A percentile compares a stretch with the other conserved stretches of the same genome.
These are phyloP conservation scores for Enoplolaimus lenunculus DNA, from an alignment of 2,888 invertebrate species.

Conservation along the genomic window DNA sequence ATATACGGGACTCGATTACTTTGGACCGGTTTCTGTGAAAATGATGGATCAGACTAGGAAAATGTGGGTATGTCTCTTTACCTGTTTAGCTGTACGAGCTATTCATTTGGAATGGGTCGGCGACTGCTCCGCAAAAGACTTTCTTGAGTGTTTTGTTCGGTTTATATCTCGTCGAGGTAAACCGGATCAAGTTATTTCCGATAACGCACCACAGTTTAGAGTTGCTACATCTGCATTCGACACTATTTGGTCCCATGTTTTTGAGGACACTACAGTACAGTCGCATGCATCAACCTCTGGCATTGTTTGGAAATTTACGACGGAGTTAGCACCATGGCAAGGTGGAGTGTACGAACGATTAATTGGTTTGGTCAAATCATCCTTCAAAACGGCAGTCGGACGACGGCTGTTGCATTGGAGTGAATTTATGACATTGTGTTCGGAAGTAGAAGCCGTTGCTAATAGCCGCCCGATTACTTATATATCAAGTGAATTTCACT, in stretches of 20 bases:
- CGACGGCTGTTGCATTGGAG: neutral
- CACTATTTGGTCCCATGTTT: slow-evolving; percentile 22
- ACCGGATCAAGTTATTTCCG: slow-evolving; percentile 36
- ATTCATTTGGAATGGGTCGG: slow-evolving; percentile 40
- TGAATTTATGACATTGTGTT: slow-evolving; percentile 4
- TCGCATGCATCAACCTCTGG: slow-evolving; percentile 13
- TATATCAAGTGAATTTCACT: neutral
- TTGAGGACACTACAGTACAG: neutral
- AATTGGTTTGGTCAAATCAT: slow-evolving; percentile 38
- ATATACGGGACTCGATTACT: slow-evolving; percentile 37
- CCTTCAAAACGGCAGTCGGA: slow-evolving; percentile 12
- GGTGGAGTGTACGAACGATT: slow-evolving; percentile 44
- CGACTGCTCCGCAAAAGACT: slow-evolving; percentile 32
- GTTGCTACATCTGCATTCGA: slow-evolving; percentile 36
- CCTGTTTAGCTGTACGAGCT: slow-evolving; percentile 40
- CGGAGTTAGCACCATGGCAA: slow-evolving; percentile 43
- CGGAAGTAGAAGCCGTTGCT: slow-evolving; percentile 16
- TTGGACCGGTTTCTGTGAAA: slow-evolving; percentile 38
- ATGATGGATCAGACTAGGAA: slow-evolving; percentile 30
- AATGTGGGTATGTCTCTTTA: slow-evolving; percentile 38
- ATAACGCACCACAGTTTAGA: slow-evolving; percentile 42
- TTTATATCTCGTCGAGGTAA: slow-evolving; percentile 38
- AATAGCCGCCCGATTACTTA: slow-evolving; percentile 5
- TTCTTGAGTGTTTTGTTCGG: slow-evolving; percentile 34
- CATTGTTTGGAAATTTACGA: slow-evolving; percentile 39